A percentile compares a stretch with the other conserved stretches of the same genome.
phyloP scores from a whole-genome alignment of 2,888 invertebrate genomes.

The Aporophyla nigra region DNA sequence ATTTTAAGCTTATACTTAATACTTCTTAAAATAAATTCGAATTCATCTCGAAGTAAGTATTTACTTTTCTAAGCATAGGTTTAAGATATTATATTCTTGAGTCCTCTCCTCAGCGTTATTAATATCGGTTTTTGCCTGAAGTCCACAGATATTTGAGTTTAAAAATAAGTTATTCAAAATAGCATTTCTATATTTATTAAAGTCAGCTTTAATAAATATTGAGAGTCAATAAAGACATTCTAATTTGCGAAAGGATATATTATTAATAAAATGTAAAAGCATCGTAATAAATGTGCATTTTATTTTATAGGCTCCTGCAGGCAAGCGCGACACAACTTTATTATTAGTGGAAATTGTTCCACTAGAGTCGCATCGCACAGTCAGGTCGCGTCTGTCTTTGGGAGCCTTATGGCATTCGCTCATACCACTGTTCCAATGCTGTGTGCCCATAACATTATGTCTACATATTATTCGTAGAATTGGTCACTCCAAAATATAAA shows the following conservation, averaged over 20 bases:
- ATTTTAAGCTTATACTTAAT: background rate
- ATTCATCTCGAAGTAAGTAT: background rate
- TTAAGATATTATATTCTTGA: slow-evolving; percentile 1
- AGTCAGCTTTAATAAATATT: background rate
- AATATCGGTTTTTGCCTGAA: background rate
- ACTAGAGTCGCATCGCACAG: too few relatives aligned
- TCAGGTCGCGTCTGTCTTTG: background rate
- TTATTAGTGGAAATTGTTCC: background rate
- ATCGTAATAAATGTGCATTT: background rate
- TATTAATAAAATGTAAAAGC: background rate
- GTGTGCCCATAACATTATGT: background rate
- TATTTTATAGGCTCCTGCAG: background rate
- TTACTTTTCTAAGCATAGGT: background rate
- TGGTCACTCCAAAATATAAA: background rate
- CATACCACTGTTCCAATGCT: background rate
- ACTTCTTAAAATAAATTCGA: slow-evolving; percentile 6
- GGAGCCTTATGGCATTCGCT: background rate
- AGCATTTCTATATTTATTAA: too few relatives aligned
- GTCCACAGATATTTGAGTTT: background rate
- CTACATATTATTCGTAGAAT: background rate
- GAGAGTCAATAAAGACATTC: slow-evolving; percentile 1
- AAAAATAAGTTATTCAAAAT: background rate
- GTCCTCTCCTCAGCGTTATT: background rate
- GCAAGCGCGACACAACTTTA: background rate
- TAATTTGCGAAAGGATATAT: background rate